Percentiles rank a stretch among this genome's conserved stretches.
phyloP scores from a whole-genome alignment of 30 jellyfish, hydroid and myxozoan species.

The Clytia hemisphaerica region DNA sequence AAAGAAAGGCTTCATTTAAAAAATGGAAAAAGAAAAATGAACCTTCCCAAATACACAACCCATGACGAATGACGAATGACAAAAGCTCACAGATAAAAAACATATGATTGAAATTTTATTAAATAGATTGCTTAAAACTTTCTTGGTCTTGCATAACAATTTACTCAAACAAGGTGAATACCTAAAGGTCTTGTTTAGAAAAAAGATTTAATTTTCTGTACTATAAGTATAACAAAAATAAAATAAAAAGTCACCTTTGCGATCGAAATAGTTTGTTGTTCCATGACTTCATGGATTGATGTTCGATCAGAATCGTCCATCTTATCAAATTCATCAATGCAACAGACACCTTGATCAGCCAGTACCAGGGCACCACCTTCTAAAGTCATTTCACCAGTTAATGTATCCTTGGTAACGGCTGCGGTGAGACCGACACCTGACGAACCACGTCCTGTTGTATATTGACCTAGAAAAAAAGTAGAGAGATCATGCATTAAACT shows the following conservation, averaged over 20 bases:
- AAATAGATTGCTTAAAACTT: too few species aligned
- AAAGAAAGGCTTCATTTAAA: too few species aligned
- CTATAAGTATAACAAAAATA: neutral
- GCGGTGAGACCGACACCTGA: conserved; percentile 99
- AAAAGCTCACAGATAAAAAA: too few species aligned
- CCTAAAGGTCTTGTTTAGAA: too few species aligned
- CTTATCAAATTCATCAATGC: conserved; percentile 97
- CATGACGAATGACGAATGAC: too few species aligned
- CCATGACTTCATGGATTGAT: conserved; percentile 99
- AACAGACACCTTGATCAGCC: conserved; percentile 98
- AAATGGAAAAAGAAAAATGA: too few species aligned
- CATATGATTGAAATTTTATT: too few species aligned
- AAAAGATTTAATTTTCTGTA: too few species aligned
- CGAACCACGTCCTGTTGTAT: conserved; percentile 98
- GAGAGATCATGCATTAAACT: neutral
- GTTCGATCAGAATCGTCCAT: conserved; percentile 98
- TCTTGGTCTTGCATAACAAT: too few species aligned
- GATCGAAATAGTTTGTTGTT: conserved; percentile 95
- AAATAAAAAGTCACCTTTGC: conserved; percentile 63
- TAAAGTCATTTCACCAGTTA: conserved; percentile 94
- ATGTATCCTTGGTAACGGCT: conserved; percentile 95
- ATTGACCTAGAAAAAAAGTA: conserved; percentile 63
- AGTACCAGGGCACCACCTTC: conserved; percentile 99
- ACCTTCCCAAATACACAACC: neutral
- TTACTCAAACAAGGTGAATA: too few species aligned